Conservation (phyloP, 1,140 invertebrate genomes). For the Chymomyza costata region DNA sequence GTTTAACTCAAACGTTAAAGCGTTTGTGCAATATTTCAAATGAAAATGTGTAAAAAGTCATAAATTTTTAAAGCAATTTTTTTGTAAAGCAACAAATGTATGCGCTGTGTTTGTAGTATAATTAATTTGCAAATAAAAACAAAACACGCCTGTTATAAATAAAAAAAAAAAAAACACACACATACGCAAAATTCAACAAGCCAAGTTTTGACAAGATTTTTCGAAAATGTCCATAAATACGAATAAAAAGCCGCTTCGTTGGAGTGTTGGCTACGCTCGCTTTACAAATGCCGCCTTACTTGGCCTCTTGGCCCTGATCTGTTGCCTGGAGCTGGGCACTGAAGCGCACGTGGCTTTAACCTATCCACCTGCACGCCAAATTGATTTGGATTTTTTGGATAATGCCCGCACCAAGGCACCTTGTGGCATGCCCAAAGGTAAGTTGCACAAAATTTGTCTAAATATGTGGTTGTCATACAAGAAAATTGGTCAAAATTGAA, state of each 20-base stretch:
- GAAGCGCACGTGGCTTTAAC: constrained; percentile 88
- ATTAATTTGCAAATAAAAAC: too few relatives aligned
- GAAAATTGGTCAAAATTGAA: too few relatives aligned
- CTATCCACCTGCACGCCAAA: constrained; percentile 89
- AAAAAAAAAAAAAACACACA: constrained; percentile 7
- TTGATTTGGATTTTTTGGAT: constrained; percentile 95
- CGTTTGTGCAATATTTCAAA: too few relatives aligned
- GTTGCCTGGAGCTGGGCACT: constrained; percentile 43
- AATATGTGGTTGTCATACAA: background rate
- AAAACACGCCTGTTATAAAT: background rate
- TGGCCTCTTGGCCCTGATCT: constrained; percentile 31
- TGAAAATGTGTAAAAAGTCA: too few relatives aligned
- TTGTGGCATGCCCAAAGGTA: constrained; percentile 97
- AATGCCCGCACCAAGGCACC: constrained; percentile 91
- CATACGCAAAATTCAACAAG: background rate
- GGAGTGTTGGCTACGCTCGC: background rate
- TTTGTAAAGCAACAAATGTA: too few relatives aligned
- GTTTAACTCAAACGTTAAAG: too few relatives aligned
- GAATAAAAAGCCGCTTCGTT: constrained; percentile 7
- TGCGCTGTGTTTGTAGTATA: too few relatives aligned
- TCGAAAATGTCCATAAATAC: constrained; percentile 49
- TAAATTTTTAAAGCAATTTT: too few relatives aligned
- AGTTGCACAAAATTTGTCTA: constrained; percentile 55
- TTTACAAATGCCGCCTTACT: constrained; percentile 2
- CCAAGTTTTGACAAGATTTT: background rate